These are phyloP conservation scores for Epizoanthus illoricatus DNA, from an alignment of 92 coral and sea anemone genomes.

Conservation along the genomic window DNA sequence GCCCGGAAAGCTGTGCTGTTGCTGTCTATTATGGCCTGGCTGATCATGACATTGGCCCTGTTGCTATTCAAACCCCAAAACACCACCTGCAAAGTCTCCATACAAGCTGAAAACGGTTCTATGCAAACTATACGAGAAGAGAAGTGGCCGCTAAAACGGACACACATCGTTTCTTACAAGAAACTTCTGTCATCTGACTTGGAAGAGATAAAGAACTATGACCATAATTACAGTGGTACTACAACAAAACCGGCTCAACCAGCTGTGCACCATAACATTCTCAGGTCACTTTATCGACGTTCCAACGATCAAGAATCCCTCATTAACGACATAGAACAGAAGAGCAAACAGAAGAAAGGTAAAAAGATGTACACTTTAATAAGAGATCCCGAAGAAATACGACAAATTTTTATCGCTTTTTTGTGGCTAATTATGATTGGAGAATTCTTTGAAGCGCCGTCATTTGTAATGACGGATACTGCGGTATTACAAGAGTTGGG, in stretches of 20 bases:
- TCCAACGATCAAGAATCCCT: background rate
- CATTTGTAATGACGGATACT: conserved; percentile 91
- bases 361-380: conserved; percentile 38
- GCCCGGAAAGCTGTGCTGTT: conserved; percentile 85
- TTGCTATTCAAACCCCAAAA: conserved; percentile 75
- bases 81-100: conserved; percentile 62
- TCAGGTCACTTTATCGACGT: background rate
- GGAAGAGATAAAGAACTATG: background rate
- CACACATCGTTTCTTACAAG: conserved; percentile 12
- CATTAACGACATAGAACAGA: background rate
- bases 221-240: background rate
- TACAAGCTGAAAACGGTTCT: background rate
- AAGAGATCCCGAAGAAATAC: conserved; percentile 73
- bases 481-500: conserved; percentile 87
- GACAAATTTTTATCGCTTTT: conserved; percentile 61
- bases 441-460: conserved; percentile 94
- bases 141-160: background rate
- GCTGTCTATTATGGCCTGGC: conserved; percentile 86
- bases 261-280: background rate
- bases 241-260: background rate
- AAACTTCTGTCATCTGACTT: background rate
- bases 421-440: conserved; percentile 80
- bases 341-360: background rate
- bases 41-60: conserved; percentile 89
- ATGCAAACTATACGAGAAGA: background rate